Percentiles rank a stretch among this genome's conserved stretches.
Conservation (phyloP, 2,888 invertebrate species). For the Gasteruption jaculator region DNA sequence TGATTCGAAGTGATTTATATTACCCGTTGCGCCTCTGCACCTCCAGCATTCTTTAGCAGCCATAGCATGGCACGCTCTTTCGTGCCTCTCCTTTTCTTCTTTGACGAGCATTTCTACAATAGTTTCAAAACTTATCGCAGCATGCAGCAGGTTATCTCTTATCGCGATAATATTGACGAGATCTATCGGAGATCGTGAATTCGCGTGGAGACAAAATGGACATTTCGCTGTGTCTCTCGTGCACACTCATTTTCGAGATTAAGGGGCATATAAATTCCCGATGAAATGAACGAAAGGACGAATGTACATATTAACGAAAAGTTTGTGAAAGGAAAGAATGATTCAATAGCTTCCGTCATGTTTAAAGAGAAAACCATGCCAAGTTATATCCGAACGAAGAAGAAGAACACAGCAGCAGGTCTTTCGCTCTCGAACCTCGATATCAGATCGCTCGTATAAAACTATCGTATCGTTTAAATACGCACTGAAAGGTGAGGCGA, state of each 20-base stretch:
- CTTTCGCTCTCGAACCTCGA: slow-evolving; percentile 43
- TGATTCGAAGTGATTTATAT: slow-evolving; percentile 47
- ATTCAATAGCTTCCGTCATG: slow-evolving; percentile 39
- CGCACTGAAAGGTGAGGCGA: slow-evolving; percentile 53
- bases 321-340: slow-evolving; percentile 31
- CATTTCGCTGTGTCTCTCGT: too few species aligned
- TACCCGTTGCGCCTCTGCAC: slow-evolving; percentile 29
- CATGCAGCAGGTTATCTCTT: too few species aligned
- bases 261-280: too few species aligned
- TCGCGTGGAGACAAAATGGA: too few species aligned
- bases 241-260: too few species aligned
- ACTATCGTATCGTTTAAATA: slow-evolving; percentile 53
- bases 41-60: slow-evolving; percentile 28
- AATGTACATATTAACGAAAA: too few species aligned
- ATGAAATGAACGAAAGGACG: too few species aligned
- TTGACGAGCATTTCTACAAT: too few species aligned
- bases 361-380: slow-evolving; percentile 24
- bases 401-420: slow-evolving; percentile 18
- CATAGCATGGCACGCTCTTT: too few species aligned
- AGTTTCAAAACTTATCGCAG: too few species aligned
- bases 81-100: not conserved
- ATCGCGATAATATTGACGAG: too few species aligned
- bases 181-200: too few species aligned
- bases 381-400: not conserved
- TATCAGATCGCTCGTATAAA: slow-evolving; percentile 52